These are phyloP conservation scores for Heliconius hewitsoni DNA, from an alignment of 1,140 invertebrate species.

Conservation along the genomic window DNA sequence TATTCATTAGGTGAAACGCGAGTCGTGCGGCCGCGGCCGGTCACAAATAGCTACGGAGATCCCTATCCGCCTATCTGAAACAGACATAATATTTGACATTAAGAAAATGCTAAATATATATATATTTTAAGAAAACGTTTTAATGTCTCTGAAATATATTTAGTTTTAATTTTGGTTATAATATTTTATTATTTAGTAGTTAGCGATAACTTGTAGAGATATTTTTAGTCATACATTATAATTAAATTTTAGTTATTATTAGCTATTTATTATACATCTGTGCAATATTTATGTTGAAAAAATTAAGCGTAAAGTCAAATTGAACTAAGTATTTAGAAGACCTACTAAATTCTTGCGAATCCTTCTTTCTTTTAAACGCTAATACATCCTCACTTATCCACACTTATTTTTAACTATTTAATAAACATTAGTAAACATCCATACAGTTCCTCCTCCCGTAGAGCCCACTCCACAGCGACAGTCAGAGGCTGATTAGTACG, in stretches of 20 bases:
- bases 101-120: constrained; percentile 29
- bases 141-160: neutral
- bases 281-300: too few species aligned
- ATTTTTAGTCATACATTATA: too few species aligned
- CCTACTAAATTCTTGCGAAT: too few species aligned
- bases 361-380: neutral
- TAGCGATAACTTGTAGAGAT: neutral
- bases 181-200: neutral
- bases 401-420: neutral
- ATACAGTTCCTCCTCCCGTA: constrained; percentile 19
- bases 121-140: constrained; percentile 5
- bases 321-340: too few species aligned
- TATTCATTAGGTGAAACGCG: constrained; percentile 67
- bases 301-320: too few species aligned
- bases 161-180: neutral
- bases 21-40: constrained; percentile 58
- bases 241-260: too few species aligned
- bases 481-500: constrained; percentile 49
- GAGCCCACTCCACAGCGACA: constrained; percentile 18
- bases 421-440: constrained; percentile 15
- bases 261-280: too few species aligned
- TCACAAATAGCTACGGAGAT: constrained; percentile 63
- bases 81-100: constrained; percentile 45
- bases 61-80: constrained; percentile 60
- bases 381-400: neutral